Evolutionary conservation across 2,797 vertebrate species (phyloP).

Genomic region (Chaetodon trifasciatus): DNA sequence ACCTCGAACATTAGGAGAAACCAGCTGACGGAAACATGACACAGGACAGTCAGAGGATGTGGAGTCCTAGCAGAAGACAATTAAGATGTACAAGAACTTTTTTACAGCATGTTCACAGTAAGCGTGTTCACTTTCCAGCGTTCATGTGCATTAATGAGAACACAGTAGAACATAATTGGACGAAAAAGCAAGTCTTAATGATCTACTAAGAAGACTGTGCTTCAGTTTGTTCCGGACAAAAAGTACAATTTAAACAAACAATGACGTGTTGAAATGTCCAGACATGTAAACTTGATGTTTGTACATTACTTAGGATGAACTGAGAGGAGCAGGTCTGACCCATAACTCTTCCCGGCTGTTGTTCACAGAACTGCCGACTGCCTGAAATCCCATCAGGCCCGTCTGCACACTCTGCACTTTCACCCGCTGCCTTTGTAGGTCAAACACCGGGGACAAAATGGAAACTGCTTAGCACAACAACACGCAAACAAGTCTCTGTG

Average conservation of each 20-base stretch:
- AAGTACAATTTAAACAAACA: neutral
- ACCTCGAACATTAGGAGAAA: neutral
- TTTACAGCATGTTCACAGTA: neutral
- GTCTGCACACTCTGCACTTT: conserved; percentile 72
- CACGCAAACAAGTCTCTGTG: conserved; percentile 34
- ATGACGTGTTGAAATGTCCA: neutral
- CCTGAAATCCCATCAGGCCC: conserved; percentile 49
- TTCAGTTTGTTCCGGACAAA: neutral
- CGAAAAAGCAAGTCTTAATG: neutral
- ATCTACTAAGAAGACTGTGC: neutral
- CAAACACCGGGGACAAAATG: conserved; percentile 53
- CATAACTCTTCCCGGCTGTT: neutral
- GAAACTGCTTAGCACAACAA: conserved; percentile 70
- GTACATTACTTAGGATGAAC: neutral
- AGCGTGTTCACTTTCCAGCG: no score
- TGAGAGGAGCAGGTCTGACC: conserved; percentile 9
- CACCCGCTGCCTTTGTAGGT: conserved; percentile 73
- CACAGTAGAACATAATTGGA: neutral
- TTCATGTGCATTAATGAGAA: neutral
- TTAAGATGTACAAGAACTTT: neutral
- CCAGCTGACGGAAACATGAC: neutral
- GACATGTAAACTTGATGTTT: neutral
- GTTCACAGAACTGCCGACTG: conserved; percentile 48
- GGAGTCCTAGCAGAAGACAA: neutral
- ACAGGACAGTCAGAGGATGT: neutral